Conservation (phyloP, 2,797 vertebrate genomes). For the Microctenopoma stevenorrisi region DNA sequence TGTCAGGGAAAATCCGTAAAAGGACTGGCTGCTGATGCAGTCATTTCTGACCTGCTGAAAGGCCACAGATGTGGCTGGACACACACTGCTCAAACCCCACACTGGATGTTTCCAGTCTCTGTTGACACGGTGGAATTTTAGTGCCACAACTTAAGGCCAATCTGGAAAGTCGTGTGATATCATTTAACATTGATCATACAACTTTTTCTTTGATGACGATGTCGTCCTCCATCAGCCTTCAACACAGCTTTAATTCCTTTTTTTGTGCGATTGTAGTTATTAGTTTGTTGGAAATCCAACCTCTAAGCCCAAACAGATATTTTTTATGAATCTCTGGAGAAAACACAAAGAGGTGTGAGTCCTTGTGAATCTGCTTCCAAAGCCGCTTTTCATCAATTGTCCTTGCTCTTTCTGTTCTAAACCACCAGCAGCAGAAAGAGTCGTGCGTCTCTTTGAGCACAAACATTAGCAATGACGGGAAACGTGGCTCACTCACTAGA, state of each 20-base stretch:
- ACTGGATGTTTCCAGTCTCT: conserved; percentile 59
- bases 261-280: neutral
- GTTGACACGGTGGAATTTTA: conserved; percentile 48
- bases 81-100: conserved; percentile 60
- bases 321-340: neutral
- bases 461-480: neutral
- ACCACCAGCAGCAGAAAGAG: neutral
- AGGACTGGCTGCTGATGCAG: conserved; percentile 44
- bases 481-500: neutral
- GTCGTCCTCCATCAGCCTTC: conserved; percentile 18
- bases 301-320: neutral
- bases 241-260: neutral
- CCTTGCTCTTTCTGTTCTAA: conserved; percentile 16
- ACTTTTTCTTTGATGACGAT: conserved; percentile 20
- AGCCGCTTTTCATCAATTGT: conserved; percentile 1
- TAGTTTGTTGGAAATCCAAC: neutral
- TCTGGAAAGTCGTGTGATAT: conserved; percentile 22
- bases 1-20: conserved; percentile 14
- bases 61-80: conserved; percentile 58
- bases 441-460: neutral
- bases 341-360: conserved; percentile 7
- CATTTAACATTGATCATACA: conserved; percentile 11
- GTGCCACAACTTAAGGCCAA: conserved; percentile 27
- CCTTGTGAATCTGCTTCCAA: conserved; percentile 10
- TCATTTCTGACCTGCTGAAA: conserved; percentile 42